Base-by-base conservation (phyloP, 1,140 invertebrate species). In the Phymorhynchus buccinoides region DNA sequence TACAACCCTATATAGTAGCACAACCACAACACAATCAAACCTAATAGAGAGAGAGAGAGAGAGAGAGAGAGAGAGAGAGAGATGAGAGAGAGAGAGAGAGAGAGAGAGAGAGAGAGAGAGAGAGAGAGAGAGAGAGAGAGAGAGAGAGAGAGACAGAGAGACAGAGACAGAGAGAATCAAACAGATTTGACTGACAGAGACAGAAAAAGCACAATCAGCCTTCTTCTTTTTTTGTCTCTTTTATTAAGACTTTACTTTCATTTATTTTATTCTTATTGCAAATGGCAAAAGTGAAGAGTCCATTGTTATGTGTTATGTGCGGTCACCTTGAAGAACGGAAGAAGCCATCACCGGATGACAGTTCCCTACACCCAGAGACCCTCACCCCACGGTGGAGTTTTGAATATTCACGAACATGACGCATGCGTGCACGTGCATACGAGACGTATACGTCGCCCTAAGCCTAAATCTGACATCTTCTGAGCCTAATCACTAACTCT, bases 311-410 rank as follows among this genome's bases (percentile, higher is more conserved):
- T n/a, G n/a, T n/a, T n/a, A 32, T 73, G 71, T 41, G 18, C 16
- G 73, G 73, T 75, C 73, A 75, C 73, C 73, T 75, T 75, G 35
- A 52, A 32, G 79, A 80, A 35, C 39, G 79, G 52, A 62, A 48
- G 27, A 4, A 22, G 30, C 30, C 18, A 41, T 62, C 56, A 62
- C 22, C 22, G 4, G 14, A 4, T 62, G 56, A 62, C 56, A 22
- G 56, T 62, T 62, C 56, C 56, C n/a, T 22, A 27, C 56, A 27
- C 6, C n/a, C 12, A 62, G 56, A 62, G 56, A 14, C 56, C 44
- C 56, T 62, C 56, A 12, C n/a, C n/a, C n/a, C n/a, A n/a, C n/a
- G n/a, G n/a, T n/a, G n/a, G n/a, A 62, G 56, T 62, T 16, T 14
- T 0, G n/a, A 48, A 6, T 6, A 27, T 62, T 62, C 18, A 62